A percentile compares a stretch with the other conserved stretches of the same genome.
phyloP scores from a whole-genome alignment of 2,113 vertebrate genomes.

The Oostethus manadensis region DNA sequence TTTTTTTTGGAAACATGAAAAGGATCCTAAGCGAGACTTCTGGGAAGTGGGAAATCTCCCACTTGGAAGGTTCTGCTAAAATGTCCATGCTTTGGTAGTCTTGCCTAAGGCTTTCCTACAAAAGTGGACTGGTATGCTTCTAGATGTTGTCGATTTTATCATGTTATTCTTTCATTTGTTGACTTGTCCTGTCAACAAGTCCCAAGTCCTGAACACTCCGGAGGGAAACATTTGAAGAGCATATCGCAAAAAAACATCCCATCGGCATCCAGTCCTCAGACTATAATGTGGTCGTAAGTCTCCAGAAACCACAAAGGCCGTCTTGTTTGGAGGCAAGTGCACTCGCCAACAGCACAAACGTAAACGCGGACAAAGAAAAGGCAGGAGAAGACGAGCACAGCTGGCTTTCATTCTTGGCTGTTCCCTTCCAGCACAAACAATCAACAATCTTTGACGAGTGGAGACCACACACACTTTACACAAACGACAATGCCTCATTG shows the following conservation, averaged over 20 bases:
- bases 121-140: no score
- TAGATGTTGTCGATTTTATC: no score
- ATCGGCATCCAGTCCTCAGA: slow-evolving; percentile 6
- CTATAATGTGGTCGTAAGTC: slow-evolving; percentile 24
- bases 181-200: no score
- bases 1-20: no score
- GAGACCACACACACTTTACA: no score
- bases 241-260: slow-evolving; percentile 6
- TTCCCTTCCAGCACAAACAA: slow-evolving; percentile 23
- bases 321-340: slow-evolving; percentile 33
- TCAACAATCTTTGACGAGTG: background rate
- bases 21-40: no score
- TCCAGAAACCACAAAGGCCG: slow-evolving; percentile 38
- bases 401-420: slow-evolving; percentile 40
- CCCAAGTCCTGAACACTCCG: background rate
- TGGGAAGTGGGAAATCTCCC: no score
- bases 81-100: no score
- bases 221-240: slow-evolving; percentile 8
- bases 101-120: no score
- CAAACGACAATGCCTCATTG: no score
- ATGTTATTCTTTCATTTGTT: no score
- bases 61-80: no score
- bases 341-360: slow-evolving; percentile 26
- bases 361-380: slow-evolving; percentile 33
- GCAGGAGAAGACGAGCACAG: slow-evolving; percentile 32